Percentiles rank a stretch among this genome's conserved stretches.
These are phyloP conservation scores for Luscinia luscinia DNA, from an alignment of 2,797 vertebrate species.

Conservation along the genomic window DNA sequence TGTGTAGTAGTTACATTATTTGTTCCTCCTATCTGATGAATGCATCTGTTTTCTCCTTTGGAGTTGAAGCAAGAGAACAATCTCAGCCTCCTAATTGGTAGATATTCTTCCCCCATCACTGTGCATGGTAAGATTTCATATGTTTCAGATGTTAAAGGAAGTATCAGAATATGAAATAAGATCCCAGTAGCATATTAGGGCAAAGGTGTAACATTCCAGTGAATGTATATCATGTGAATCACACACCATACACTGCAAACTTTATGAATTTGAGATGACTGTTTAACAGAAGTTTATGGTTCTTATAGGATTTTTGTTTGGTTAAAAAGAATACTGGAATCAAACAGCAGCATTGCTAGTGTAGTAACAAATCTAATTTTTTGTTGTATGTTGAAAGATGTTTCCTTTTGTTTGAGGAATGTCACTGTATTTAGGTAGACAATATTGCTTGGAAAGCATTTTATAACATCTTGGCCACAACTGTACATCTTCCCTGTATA, in stretches of 20 bases:
- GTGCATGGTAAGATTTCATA: background rate
- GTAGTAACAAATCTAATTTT: background rate
- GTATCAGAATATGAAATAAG: background rate
- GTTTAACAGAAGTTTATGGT: background rate
- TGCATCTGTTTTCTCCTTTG: background rate
- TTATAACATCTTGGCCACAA: background rate
- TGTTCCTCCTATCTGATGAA: background rate
- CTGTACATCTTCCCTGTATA: background rate
- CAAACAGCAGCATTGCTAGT: background rate
- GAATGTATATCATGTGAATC: background rate
- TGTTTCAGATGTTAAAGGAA: background rate
- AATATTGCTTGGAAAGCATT: background rate
- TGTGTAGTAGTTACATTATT: background rate
- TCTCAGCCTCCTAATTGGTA: background rate
- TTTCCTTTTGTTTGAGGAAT: background rate
- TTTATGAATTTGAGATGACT: background rate
- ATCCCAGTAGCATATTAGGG: background rate
- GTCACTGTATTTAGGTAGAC: background rate
- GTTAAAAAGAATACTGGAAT: background rate
- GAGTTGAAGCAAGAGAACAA: background rate
- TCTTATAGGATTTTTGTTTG: background rate
- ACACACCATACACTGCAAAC: fast-evolving
- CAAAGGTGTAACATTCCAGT: background rate
- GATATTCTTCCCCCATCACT: background rate
- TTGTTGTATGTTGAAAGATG: background rate